Evolutionary conservation across 2,888 invertebrate species (phyloP), one percentile per base, ranked within the genome.

Genomic region (Machimus rusticus): DNA sequence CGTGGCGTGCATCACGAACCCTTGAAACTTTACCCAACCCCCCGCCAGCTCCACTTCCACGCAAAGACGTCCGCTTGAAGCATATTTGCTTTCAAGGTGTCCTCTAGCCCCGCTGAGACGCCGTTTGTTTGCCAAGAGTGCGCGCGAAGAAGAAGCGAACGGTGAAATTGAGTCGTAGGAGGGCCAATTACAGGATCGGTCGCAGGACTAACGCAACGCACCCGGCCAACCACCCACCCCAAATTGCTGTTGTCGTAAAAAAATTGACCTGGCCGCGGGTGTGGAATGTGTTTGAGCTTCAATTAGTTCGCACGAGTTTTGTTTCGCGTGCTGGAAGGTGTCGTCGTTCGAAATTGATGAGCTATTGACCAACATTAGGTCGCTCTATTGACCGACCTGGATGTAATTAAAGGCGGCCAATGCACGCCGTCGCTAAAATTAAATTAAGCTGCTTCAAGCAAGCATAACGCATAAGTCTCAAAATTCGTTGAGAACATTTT

Each of bases 1-100:
- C 16, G 91, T 66, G 66, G 91, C 91, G 91, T 91, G 76, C 39
- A 85, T 74, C 43, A 86, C 28, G 43, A 31, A 88, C 28, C 85
- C 85, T 74, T 85, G 39, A 74, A 43, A 74, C 66, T 74, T 74
- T 39, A 39, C 55, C 31, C 14, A 23, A 39, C 39, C 34, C 31
- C 19, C 8, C 43, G 0, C 1, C 66, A 2, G 6, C 16, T 46
- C 43, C 12, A 12, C 12, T 43, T 43, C 12, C 34, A 37, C 28
- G 14, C 31, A 55, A 34, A 28, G 57, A 57, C 37, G 37, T 28
- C 37, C 28, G 19, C 34, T 66, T 19, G 66, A 31, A 82, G 19
- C 34, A 57, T 82, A 74, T 85, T 85, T 85, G 57, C 85, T 74
- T 85, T 66, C 66, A 43, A 85, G 74, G 74, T 74, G 74, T 85